Conservation (phyloP, 2,888 invertebrate species). For the Apodemia duryi region DNA sequence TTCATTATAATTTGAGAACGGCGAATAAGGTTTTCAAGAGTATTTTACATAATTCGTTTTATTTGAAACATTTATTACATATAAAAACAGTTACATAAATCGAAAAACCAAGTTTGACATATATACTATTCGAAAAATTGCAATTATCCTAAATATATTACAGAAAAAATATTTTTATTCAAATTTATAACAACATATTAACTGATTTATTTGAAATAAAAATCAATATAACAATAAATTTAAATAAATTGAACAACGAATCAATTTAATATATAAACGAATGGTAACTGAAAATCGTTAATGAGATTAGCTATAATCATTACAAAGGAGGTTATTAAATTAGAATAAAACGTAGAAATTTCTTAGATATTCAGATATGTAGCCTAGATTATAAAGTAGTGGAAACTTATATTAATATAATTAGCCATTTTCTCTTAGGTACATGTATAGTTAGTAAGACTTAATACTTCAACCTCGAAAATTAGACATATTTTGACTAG, state of each 20-base stretch:
- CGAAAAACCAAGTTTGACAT: background rate
- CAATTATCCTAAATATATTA: background rate
- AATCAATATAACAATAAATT: background rate
- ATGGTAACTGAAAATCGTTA: background rate
- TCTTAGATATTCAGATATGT: conserved; percentile 2
- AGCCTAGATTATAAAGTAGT: background rate
- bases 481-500: conserved; percentile 5
- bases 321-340: background rate
- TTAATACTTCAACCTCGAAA: conserved; percentile 19
- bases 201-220: background rate
- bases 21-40: background rate
- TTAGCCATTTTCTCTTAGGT: conserved; percentile 16
- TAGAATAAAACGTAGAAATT: background rate
- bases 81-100: no score
- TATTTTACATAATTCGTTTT: background rate
- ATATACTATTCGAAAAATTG: background rate
- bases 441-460: conserved; percentile 16
- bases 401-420: background rate
- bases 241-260: background rate
- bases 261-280: background rate
- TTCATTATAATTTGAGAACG: background rate
- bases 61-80: no score
- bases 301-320: background rate
- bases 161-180: background rate
- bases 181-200: background rate